Evolutionary conservation across 2,113 vertebrate species (phyloP).

Genomic region (Puffinus mauretanicus): DNA sequence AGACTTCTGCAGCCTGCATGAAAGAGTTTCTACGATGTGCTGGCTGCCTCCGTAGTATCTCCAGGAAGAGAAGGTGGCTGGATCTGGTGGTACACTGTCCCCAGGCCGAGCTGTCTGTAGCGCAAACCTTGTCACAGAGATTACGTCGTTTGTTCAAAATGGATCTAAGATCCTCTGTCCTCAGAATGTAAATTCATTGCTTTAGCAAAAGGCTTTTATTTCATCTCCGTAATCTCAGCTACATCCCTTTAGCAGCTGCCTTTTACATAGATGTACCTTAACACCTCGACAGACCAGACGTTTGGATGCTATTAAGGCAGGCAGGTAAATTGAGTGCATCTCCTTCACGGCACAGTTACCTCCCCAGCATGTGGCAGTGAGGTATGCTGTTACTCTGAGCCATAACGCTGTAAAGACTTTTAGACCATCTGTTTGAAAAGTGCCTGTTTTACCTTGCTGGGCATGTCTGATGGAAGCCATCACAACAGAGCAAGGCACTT

Average conservation of each 20-base stretch:
- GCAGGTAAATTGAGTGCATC: conserved; percentile 1
- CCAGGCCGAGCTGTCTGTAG: rapidly evolving
- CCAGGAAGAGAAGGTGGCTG: background rate
- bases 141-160: background rate
- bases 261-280: background rate
- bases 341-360: background rate
- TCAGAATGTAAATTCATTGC: background rate
- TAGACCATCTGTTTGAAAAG: conserved; percentile 28
- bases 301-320: background rate
- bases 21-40: background rate
- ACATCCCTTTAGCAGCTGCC: background rate
- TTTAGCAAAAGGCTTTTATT: background rate
- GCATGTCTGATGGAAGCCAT: background rate
- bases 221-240: background rate
- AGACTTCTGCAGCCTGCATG: background rate
- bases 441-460: background rate
- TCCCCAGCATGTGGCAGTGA: background rate
- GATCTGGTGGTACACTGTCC: background rate
- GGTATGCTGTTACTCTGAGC: background rate
- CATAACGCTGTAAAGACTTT: background rate
- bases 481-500: background rate
- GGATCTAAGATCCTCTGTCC: background rate
- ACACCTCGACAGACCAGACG: background rate
- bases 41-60: background rate
- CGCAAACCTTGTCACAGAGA: background rate